Evolutionary conservation across 2,113 vertebrate genomes (phyloP).

Genomic region (Etheostoma spectabile): DNA sequence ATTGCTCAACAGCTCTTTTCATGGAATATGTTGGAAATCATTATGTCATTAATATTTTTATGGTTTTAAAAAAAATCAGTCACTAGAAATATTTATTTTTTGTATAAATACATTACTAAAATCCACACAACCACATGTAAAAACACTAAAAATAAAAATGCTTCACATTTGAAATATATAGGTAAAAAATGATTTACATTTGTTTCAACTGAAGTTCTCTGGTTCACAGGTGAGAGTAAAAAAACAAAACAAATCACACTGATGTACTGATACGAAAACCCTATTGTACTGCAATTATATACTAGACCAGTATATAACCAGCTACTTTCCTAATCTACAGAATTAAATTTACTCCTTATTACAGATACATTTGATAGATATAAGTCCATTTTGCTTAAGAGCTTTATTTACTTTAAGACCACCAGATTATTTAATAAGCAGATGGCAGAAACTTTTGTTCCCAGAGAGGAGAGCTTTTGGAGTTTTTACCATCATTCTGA

Average conservation of each 20-base stretch:
- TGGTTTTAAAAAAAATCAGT: background rate
- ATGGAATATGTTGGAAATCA: background rate
- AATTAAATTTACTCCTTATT: background rate
- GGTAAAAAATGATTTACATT: background rate
- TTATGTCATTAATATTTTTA: background rate
- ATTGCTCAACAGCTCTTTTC: background rate
- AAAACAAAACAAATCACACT: background rate
- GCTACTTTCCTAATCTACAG: background rate
- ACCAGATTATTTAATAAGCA: background rate
- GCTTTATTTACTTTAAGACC: background rate
- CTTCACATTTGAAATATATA: slow-evolving; percentile 14
- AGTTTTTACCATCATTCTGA: background rate
- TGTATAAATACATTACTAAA: slow-evolving; percentile 23
- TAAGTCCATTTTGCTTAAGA: background rate
- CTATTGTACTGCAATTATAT: background rate
- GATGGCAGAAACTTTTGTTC: background rate
- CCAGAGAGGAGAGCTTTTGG: background rate
- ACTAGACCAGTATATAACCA: too few relatives aligned
- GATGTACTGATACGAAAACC: background rate
- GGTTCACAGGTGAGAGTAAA: background rate
- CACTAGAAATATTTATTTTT: slow-evolving; percentile 30
- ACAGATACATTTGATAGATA: background rate
- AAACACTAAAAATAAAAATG: background rate
- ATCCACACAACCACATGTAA: slow-evolving; percentile 5
- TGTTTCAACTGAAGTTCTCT: background rate